Conservation (phyloP, 2,113 vertebrate species). For the Coptodon bakossiorum region DNA sequence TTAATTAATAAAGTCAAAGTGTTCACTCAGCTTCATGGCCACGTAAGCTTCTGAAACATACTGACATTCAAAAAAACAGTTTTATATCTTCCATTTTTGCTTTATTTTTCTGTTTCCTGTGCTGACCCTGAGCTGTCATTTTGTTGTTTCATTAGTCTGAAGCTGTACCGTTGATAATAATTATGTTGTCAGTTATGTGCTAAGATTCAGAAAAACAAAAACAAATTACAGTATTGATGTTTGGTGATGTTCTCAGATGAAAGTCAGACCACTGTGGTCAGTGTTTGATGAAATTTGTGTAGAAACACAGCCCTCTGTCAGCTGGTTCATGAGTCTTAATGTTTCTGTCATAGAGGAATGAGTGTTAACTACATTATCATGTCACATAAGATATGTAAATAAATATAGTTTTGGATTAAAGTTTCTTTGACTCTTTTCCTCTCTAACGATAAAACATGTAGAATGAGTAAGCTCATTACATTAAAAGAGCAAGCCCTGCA, state of each 20-base stretch:
- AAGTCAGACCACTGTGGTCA: not conserved
- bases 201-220: not conserved
- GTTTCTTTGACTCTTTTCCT: not conserved
- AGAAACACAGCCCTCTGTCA: not conserved
- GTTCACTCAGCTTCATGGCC: not conserved
- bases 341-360: not conserved
- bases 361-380: not conserved
- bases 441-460: not conserved
- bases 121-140: not conserved
- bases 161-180: not conserved
- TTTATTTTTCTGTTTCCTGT: not conserved
- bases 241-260: not conserved
- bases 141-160: not conserved
- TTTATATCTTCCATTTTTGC: not conserved
- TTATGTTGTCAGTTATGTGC: not conserved
- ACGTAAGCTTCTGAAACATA: not conserved
- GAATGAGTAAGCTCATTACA: not conserved
- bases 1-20: not conserved
- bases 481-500: not conserved
- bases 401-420: conserved; percentile 14
- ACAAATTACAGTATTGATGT: not conserved
- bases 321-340: not conserved
- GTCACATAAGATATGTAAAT: not conserved
- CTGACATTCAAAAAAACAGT: not conserved
- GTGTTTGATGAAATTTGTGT: not conserved